Evolutionary conservation across 2,888 invertebrate species (phyloP).

Genomic region (Poecilus cupreus): DNA sequence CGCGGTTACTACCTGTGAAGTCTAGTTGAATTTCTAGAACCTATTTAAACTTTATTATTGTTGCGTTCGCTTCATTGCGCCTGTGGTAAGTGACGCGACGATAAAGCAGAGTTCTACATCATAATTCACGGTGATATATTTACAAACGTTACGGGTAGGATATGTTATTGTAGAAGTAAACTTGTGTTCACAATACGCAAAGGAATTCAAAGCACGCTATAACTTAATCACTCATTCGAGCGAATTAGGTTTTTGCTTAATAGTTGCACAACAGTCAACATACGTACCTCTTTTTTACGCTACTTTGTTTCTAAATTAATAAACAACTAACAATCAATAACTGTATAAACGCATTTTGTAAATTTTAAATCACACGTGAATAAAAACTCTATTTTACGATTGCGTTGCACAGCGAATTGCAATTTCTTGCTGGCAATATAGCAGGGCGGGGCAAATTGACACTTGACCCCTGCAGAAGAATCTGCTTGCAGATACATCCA

Average conservation of each 20-base stretch:
- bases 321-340: neutral
- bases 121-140: slow-evolving; percentile 33
- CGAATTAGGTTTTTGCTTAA: slow-evolving; percentile 38
- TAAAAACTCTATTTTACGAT: slow-evolving; percentile 5
- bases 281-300: neutral
- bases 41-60: neutral
- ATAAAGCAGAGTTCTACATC: slow-evolving; percentile 7
- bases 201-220: slow-evolving; percentile 29
- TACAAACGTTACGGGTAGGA: slow-evolving; percentile 29
- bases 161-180: neutral
- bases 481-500: slow-evolving; percentile 60
- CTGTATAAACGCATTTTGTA: neutral
- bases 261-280: slow-evolving; percentile 7
- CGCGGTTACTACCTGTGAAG: too few relatives aligned
- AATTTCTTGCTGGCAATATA: slow-evolving; percentile 14
- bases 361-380: neutral
- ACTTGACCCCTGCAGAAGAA: slow-evolving; percentile 63
- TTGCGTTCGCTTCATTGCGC: neutral
- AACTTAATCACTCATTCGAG: slow-evolving; percentile 7
- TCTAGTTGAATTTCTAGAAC: neutral
- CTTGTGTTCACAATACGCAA: slow-evolving; percentile 14
- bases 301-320: neutral
- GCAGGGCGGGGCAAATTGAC: slow-evolving; percentile 63
- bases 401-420: slow-evolving; percentile 64
- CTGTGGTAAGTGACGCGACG: neutral